These are phyloP conservation scores for Drosophila equinoxialis DNA, from an alignment of 1,140 invertebrate genomes.

Conservation along the genomic window DNA sequence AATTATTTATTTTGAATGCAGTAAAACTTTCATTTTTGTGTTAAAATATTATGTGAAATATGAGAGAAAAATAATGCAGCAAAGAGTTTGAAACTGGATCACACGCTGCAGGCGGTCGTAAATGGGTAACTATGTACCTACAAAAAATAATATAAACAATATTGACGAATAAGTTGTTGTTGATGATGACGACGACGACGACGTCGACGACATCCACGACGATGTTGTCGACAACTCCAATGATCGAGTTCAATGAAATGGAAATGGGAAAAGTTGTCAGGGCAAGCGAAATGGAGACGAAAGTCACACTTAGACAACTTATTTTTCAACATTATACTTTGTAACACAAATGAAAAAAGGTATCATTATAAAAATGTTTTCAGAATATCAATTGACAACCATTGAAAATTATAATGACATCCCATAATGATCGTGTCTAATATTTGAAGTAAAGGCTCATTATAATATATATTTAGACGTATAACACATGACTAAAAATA, in stretches of 20 bases:
- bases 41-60: constrained; percentile 17
- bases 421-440: background rate
- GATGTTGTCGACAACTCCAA: constrained; percentile 5
- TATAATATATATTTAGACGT: too few relatives aligned
- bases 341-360: background rate
- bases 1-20: constrained; percentile 36
- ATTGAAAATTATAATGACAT: too few relatives aligned
- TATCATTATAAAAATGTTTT: background rate
- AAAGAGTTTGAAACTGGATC: constrained; percentile 45
- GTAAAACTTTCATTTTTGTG: constrained; percentile 52
- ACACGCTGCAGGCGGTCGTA: constrained; percentile 34
- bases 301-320: background rate
- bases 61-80: constrained; percentile 13
- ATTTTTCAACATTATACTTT: background rate
- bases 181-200: background rate
- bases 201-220: background rate
- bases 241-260: constrained; percentile 57
- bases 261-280: constrained; percentile 11
- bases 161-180: constrained; percentile 6
- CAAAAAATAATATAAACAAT: constrained; percentile 16
- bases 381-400: background rate
- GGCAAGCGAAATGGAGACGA: constrained; percentile 16
- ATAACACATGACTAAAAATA: too few relatives aligned
- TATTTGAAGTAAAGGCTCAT: background rate
- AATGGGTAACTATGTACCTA: constrained; percentile 26